These are phyloP conservation scores for Halesus radiatus DNA, from an alignment of 1,140 invertebrate species.

Conservation along the genomic window DNA sequence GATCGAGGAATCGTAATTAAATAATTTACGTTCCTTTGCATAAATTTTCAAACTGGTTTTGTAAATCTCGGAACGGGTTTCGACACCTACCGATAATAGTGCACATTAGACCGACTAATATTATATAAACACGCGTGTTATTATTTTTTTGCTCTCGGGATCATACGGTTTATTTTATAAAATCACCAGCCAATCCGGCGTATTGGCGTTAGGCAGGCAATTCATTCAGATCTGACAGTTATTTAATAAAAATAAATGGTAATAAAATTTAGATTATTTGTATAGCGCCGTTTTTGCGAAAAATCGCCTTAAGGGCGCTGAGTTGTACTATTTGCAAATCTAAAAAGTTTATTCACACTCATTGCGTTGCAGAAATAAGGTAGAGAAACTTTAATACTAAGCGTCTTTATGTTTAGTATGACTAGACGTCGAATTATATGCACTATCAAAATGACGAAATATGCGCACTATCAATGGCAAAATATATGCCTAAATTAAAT, in stretches of 20 bases:
- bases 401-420: too few species aligned
- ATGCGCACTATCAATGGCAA: too few species aligned
- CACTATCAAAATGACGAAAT: too few species aligned
- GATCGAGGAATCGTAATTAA: conserved; percentile 1
- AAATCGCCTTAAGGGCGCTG: too few species aligned
- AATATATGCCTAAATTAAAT: too few species aligned
- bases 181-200: background rate
- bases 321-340: too few species aligned
- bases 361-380: too few species aligned
- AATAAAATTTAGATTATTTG: too few species aligned
- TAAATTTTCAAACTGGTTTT: conserved; percentile 36
- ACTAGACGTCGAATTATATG: too few species aligned
- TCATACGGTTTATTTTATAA: conserved; percentile 2
- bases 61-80: conserved; percentile 7
- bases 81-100: background rate
- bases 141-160: background rate
- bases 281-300: too few species aligned
- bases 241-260: background rate
- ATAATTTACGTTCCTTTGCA: conserved; percentile 27
- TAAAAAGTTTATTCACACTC: too few species aligned
- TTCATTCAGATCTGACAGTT: background rate
- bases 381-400: too few species aligned
- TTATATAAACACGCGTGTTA: conserved; percentile 19
- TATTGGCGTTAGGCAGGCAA: background rate
- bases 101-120: conserved; percentile 21